phyloP scores from a whole-genome alignment of 1,140 invertebrate genomes.

The Euura saliciscinereae region DNA sequence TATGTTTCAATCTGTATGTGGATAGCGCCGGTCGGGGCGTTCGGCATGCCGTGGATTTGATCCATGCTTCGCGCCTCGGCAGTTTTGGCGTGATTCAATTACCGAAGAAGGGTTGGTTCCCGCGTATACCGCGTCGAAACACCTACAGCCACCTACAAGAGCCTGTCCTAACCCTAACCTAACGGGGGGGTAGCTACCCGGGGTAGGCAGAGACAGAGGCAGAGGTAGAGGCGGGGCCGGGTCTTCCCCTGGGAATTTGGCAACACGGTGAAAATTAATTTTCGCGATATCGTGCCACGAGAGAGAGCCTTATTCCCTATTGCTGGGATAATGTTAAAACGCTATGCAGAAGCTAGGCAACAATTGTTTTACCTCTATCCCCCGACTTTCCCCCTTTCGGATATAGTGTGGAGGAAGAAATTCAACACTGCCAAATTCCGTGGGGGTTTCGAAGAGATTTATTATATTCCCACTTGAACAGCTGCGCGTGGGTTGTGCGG shows the following conservation, averaged over 20 bases:
- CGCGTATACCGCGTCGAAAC: slow-evolving; percentile 21
- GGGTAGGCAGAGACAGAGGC: neutral
- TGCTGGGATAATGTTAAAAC: too few species aligned
- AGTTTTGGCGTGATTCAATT: slow-evolving; percentile 39
- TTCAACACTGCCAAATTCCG: too few species aligned
- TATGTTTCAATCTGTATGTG: too few species aligned
- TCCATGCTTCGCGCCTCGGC: slow-evolving; percentile 37
- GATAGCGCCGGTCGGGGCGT: slow-evolving; percentile 15
- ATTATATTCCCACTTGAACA: too few species aligned
- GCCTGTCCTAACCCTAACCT: neutral
- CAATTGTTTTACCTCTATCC: too few species aligned
- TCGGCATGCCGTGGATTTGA: slow-evolving; percentile 40
- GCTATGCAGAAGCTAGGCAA: too few species aligned
- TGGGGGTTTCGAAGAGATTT: too few species aligned
- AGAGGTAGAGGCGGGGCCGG: neutral
- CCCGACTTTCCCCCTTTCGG: too few species aligned
- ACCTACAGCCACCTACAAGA: slow-evolving; percentile 30
- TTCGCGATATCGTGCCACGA: slow-evolving; percentile 8
- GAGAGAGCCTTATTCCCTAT: slow-evolving; percentile 24
- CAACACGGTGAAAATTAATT: slow-evolving; percentile 31
- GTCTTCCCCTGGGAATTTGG: slow-evolving; percentile 27
- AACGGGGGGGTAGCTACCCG: too few species aligned
- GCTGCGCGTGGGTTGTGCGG: too few species aligned
- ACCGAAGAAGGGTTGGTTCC: slow-evolving; percentile 19
- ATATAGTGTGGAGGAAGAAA: too few species aligned